Evolutionary conservation across 2,888 invertebrate species (phyloP).

Genomic region (Alviniconcha strummeri): DNA sequence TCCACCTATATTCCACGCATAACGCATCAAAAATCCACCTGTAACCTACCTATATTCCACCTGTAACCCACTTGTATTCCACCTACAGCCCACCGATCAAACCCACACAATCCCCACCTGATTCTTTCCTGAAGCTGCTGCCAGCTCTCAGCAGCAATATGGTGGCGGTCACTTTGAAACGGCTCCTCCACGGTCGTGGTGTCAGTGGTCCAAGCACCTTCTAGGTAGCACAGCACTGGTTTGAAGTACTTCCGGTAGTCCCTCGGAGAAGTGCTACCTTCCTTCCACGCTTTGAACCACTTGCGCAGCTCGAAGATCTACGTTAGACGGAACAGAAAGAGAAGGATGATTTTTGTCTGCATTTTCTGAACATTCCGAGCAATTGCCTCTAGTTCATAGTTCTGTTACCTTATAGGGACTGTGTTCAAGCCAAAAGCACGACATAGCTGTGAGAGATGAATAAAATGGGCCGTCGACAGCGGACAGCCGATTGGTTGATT

Average conservation of each 20-base stretch:
- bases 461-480: no score
- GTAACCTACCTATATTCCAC: conserved; percentile 46
- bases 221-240: conserved; percentile 61
- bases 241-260: conserved; percentile 64
- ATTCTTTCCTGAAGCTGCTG: conserved; percentile 59
- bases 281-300: conserved; percentile 63
- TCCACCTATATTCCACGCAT: background rate
- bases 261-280: conserved; percentile 47
- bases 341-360: no score
- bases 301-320: conserved; percentile 57
- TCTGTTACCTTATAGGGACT: no score
- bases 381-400: no score
- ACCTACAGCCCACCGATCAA: no score
- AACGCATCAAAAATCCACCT: conserved; percentile 50
- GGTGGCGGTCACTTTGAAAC: conserved; percentile 62
- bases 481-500: no score
- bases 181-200: conserved; percentile 57
- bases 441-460: no score
- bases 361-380: no score
- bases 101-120: no score
- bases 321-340: no score
- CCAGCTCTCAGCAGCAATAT: conserved; percentile 47
- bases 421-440: no score
- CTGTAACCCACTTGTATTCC: no score
- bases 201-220: conserved; percentile 62